Evolutionary conservation across 2,888 invertebrate genomes (phyloP), one percentile per base, ranked within the genome.

Genomic region (Tetrapedia diversipes): DNA sequence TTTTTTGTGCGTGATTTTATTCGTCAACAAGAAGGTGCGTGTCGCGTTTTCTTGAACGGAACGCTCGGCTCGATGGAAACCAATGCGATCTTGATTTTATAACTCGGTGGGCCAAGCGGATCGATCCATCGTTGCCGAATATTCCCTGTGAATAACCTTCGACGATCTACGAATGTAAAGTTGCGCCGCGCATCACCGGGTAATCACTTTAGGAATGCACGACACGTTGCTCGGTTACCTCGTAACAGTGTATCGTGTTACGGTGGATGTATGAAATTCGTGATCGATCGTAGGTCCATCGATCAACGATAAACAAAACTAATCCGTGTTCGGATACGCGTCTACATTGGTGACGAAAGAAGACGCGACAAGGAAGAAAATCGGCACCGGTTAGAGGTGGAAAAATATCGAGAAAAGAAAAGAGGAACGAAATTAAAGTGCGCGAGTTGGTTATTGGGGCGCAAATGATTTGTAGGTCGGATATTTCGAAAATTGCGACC

Each of bases 401-500:
- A 43, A 11, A 19, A n/a, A n/a, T 24, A 24, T 7, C n/a, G 22
- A 56, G 45, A 45, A 43, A 27, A 27, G 22, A 49, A 39, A 63
- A 27, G 29, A 49, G 63, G 59, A 70, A 73, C 59, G 73, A 56
- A 53, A 60, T 66, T 75, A 68, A 78, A 71, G 77, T 73, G 80
- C 49, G 73, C 49, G 49, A 32, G 41, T 53, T 43, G 53, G 32
- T 70, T 70, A 57, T 57, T 56, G 69, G 68, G 61, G 57, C 63
- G 59, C 69, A 68, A 64, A 71, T 71, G 70, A 71, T 56, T 59
- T 63, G 65, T 72, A 49, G 71, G 60, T 64, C 66, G 77, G 64
- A 65, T 67, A 77, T 66, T 67, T 64, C 29, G 80, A 63, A 72
- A 70, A 75, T 54, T 63, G 80, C 53, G 81, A 79, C 67, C 75